Evolutionary conservation across 92 coral and sea anemone genomes (phyloP).

Genomic region (Parazoanthus darwini): DNA sequence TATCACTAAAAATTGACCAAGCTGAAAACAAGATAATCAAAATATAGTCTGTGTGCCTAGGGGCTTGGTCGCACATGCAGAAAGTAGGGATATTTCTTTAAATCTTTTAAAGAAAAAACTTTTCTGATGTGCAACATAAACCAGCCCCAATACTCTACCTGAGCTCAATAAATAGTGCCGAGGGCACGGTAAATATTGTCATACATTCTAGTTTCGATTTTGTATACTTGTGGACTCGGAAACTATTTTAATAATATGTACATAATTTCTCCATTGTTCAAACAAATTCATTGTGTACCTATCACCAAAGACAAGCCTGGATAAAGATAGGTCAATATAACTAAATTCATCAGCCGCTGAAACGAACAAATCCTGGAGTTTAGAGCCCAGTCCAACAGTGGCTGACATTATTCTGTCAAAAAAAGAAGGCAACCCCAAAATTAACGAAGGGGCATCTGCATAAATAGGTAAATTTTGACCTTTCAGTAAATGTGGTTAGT

Average conservation of each 20-base stretch:
- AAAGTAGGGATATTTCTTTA: background rate
- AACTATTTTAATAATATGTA: conserved; percentile 1
- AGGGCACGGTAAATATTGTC: conserved; percentile 20
- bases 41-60: background rate
- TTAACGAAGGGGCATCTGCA: background rate
- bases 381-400: background rate
- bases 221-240: background rate
- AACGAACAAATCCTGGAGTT: background rate
- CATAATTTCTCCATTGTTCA: background rate
- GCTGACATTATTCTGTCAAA: background rate
- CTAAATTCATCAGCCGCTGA: background rate
- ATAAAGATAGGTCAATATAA: conserved; percentile 12
- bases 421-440: background rate
- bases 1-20: background rate
- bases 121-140: background rate
- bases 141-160: background rate
- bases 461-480: conserved; percentile 1
- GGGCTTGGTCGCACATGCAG: background rate
- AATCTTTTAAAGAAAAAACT: background rate
- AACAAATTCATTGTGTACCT: conserved; percentile 17
- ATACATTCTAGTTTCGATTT: background rate
- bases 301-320: background rate
- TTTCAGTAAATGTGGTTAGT: background rate
- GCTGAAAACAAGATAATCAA: background rate
- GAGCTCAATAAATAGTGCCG: conserved; percentile 18